Percentiles rank a stretch among this genome's conserved stretches.
These are phyloP conservation scores for Imbricaverruca yamaguchii DNA, from an alignment of 2,888 invertebrate genomes.

Conservation along the genomic window DNA sequence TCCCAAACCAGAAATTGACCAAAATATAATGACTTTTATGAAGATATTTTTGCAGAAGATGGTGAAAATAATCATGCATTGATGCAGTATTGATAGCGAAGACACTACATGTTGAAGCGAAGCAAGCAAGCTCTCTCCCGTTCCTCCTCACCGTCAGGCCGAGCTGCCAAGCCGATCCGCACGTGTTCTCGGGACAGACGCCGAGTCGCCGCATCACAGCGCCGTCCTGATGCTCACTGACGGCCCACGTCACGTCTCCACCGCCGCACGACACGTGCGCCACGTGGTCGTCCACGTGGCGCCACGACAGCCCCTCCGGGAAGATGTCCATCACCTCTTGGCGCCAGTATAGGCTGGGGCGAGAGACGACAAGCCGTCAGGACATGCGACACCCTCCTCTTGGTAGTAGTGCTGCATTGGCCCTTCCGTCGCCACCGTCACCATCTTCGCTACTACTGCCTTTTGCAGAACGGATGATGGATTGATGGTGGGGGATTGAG, in stretches of 20 bases:
- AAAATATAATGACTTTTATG: too few relatives aligned
- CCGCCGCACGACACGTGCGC: conserved; percentile 39
- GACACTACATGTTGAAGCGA: too few relatives aligned
- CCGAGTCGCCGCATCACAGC: background rate
- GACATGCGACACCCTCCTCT: background rate
- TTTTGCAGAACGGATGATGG: too few relatives aligned
- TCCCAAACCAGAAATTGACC: too few relatives aligned
- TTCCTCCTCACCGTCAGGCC: background rate
- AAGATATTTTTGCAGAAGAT: too few relatives aligned
- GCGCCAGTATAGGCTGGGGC: conserved; percentile 65
- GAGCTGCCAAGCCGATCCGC: background rate
- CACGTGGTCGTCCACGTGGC: conserved; percentile 38
- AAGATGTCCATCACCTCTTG: conserved; percentile 65
- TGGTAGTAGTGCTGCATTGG: too few relatives aligned
- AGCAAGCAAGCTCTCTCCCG: too few relatives aligned
- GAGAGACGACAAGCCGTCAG: conserved; percentile 39
- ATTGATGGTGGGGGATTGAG: too few relatives aligned
- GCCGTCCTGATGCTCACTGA: background rate
- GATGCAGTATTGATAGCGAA: too few relatives aligned
- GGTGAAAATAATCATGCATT: too few relatives aligned
- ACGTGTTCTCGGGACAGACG: background rate
- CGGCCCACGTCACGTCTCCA: conserved; percentile 36
- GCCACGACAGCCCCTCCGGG: conserved; percentile 78
- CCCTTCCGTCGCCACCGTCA: too few relatives aligned
- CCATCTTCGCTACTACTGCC: too few relatives aligned